Base-by-base conservation (phyloP, 2,113 vertebrate species). In the Rostratula benghalensis region DNA sequence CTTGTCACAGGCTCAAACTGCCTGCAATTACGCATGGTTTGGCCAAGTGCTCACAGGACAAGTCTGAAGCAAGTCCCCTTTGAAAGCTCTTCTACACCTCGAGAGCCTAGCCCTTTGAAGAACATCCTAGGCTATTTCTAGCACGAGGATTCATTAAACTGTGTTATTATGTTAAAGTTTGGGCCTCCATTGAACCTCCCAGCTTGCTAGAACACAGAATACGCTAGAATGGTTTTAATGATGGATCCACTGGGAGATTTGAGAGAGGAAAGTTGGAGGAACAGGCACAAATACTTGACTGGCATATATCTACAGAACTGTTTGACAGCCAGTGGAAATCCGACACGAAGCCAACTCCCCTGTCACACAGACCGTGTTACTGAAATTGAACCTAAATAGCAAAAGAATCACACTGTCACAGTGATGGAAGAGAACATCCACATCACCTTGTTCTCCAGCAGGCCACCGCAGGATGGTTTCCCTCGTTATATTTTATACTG, bases 81-180 rank as follows among this genome's bases (percentile, higher is more conserved):
- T 80, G 91, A 68, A 87, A 67, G 78, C 35, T 83, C 53, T 50
- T 35, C 83, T 37, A 6, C 5, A 30, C 64, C 37, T 43, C 13
- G 45, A 78, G 71, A 89, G 73, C 37, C 19, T 10, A 46, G 76
- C 15, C 9, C 87, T 96, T 65, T 87, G 94, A 91, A 87, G 81
- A 89, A 27, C 8, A 25, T 57, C 69, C 83, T 50, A 10, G 76
- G 77, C 61, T 95, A 85, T 87, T 93, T 93, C 91, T 46, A 93
- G 89, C 67, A 11, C 69, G 33, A 74, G 30, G 65, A 81, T 94
- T 95, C 88, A 94, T 95, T 95, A 94, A 75, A 70, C 33, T 27
- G 13, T 31, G 77, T 33, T 60, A 27, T 57, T 24, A 17, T 5
- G 21, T 67, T 87, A 51, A 87, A 77, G 70, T 78, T 13, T 84